Evolutionary conservation across 2,888 invertebrate genomes (phyloP), one percentile per base, ranked within the genome.

Genomic region (Neoaliturus tenellus): DNA sequence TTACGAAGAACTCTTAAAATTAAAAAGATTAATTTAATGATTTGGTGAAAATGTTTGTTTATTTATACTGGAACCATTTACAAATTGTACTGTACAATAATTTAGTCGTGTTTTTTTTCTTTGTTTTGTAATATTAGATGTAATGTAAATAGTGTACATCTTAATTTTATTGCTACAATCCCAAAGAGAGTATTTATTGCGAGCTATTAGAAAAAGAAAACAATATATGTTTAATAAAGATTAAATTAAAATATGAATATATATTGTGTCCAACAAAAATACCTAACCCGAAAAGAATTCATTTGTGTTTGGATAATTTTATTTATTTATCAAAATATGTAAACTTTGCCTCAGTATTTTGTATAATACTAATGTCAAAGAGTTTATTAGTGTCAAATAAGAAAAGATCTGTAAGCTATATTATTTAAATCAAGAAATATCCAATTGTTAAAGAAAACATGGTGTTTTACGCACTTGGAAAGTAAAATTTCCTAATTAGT

Each of bases 161-260:
- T 75, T 75, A 17, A 75, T 41, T 71, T 71, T 41, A 44, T 75
- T 23, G 75, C 75, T 48, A 44, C 75, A 14, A 75, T 3, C 69
- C 69, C 69, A 69, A 69, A 69, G 69, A 69, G n/a, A 62, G 62
- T 51, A 62, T 62, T 62, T 62, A 62, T 62, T 62, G 25, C 14
- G 31, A 25, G 31, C 3, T 14, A 62, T 62, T 62, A 28, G 6
- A 28, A 62, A n/a, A n/a, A n/a, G n/a, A n/a, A n/a, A n/a, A 17
- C 3, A 23, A 55, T 55, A 44, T 44, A 35, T 35, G 35, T 17
- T 12, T 14, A n/a, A 23, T 31, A 39, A 35, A 17, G n/a, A n/a
- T 20, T 62, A 17, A 5, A 62, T 23, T 23, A 62, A 28, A 3
- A 25, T 62, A 3, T 8, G 62, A 12, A 28, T 62, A 62, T 20